phyloP scores from a whole-genome alignment of 1,140 invertebrate genomes.

The Aphelenchoides fujianensis region DNA sequence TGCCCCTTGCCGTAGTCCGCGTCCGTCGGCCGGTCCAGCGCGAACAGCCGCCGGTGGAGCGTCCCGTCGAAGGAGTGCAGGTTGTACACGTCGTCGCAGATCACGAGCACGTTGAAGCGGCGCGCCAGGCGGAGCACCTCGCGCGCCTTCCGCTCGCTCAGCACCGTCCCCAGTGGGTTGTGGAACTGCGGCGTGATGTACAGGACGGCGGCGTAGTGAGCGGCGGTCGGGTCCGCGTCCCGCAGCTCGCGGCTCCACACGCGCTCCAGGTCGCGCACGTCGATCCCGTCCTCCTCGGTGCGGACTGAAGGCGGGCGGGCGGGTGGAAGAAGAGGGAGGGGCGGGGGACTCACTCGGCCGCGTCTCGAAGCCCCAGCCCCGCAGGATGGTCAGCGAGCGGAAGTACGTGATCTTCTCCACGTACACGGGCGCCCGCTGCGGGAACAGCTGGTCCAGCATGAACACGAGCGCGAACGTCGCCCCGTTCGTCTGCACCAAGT shows the following conservation, averaged over 20 bases:
- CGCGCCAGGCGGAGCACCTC: neutral
- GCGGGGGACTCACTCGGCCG: neutral
- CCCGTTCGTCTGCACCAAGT: conserved; percentile 70
- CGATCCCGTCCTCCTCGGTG: neutral
- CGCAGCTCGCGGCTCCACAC: conserved; percentile 6
- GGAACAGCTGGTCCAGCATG: conserved; percentile 67
- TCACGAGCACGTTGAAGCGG: conserved; percentile 65
- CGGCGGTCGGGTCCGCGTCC: conserved; percentile 36
- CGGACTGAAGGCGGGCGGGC: neutral
- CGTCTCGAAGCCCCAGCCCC: conserved; percentile 66
- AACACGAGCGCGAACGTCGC: conserved; percentile 70
- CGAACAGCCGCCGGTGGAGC: conserved; percentile 27
- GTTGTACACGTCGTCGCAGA: conserved; percentile 72
- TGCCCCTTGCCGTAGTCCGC: conserved; percentile 63
- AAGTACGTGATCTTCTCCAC: conserved; percentile 73
- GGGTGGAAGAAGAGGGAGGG: neutral
- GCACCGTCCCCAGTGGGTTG: conserved; percentile 63
- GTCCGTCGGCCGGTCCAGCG: conserved; percentile 46
- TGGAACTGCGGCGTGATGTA: conserved; percentile 71
- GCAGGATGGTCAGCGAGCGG: conserved; percentile 68
- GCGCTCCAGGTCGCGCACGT: neutral
- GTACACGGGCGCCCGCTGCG: conserved; percentile 68
- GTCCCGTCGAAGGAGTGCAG: conserved; percentile 64
- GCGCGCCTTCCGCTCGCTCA: conserved; percentile 67
- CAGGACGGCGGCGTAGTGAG: conserved; percentile 68